phyloP scores from a whole-genome alignment of 2,113 vertebrate genomes.

The Alethe castanea region DNA sequence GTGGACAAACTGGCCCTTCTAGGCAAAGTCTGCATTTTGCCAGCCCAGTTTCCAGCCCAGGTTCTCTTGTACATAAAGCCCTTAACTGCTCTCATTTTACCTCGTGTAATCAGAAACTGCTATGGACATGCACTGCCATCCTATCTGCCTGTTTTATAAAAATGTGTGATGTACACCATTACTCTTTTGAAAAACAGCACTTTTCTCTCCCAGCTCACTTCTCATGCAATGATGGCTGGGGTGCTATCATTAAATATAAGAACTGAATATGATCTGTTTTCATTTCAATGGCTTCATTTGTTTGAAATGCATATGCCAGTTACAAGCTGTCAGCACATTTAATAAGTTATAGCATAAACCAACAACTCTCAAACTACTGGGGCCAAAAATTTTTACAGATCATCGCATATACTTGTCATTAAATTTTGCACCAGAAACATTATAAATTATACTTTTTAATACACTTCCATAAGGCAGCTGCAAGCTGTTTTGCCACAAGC shows the following conservation, averaged over 20 bases:
- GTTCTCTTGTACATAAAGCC: neutral
- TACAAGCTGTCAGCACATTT: constrained; percentile 18
- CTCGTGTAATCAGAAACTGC: neutral
- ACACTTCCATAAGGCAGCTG: constrained; percentile 2
- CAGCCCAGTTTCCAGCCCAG: neutral
- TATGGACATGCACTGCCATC: neutral
- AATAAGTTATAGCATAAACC: constrained; percentile 2
- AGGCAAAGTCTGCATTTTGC: constrained; percentile 32
- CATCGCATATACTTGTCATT: constrained; percentile 17
- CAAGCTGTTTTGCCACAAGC: constrained; percentile 13
- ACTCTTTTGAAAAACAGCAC: neutral
- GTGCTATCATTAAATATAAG: neutral
- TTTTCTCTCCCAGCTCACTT: neutral
- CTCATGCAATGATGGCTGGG: neutral
- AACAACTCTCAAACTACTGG: neutral
- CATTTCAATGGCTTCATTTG: constrained; percentile 13
- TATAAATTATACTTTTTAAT: constrained; percentile 9
- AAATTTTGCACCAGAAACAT: neutral
- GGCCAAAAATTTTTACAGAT: constrained; percentile 31
- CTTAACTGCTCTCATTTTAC: neutral
- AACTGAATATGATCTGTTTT: neutral
- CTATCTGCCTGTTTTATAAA: neutral
- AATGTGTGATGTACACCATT: neutral
- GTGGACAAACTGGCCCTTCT: constrained; percentile 8
- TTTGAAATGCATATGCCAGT: neutral